Base-by-base conservation (phyloP, 2,888 invertebrate species). In the Andricus curvator region DNA sequence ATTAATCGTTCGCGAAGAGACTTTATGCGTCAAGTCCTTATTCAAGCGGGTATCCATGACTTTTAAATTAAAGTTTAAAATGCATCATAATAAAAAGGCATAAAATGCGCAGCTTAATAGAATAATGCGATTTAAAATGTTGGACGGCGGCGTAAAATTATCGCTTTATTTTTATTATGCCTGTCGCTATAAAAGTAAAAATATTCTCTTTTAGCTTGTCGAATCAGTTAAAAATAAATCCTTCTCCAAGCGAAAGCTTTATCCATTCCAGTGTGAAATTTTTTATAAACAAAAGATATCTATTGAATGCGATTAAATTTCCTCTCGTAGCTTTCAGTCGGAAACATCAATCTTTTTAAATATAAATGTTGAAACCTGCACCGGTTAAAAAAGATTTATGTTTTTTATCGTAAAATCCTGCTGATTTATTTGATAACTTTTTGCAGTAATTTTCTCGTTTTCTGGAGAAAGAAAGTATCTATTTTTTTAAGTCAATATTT, bases 141-240 rank as follows among this genome's bases (percentile, higher is more conserved):
- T 56, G 17, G 29, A 74, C 13, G 9, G 17, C 6, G 2, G 13
- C 20, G 48, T 70, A 70, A 56, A 56, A 56, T 15, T 1, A 33
- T 74, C 68, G 13, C 8, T 44, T 68, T 15, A 68, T 74, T 74
- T 74, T 51, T 56, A 74, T 74, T 56, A 37, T 37, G 8, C 33
- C 29, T 74, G 13, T 74, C 51, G 51, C 17, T 20, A n/a, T 56
- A 33, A 56, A 33, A 74, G 29, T 33, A n/a, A 37, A 74, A 33
- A 33, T 74, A 3, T 22, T n/a, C 74, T 51, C 37, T 74, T n/a
- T 20, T 33, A 33, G 4, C 51, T 17, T n/a, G 17, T 70, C 29
- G 29, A 20, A 9, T 48, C 8, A 17, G 20, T 56, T 56, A 3
- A 22, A 56, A 56, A 11, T 1, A 3, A n/a, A 56, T 56, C 15